Evolutionary conservation across 2,797 vertebrate species (phyloP), one percentile per base, ranked within the genome.

Genomic region (Halcyon chelicuti): DNA sequence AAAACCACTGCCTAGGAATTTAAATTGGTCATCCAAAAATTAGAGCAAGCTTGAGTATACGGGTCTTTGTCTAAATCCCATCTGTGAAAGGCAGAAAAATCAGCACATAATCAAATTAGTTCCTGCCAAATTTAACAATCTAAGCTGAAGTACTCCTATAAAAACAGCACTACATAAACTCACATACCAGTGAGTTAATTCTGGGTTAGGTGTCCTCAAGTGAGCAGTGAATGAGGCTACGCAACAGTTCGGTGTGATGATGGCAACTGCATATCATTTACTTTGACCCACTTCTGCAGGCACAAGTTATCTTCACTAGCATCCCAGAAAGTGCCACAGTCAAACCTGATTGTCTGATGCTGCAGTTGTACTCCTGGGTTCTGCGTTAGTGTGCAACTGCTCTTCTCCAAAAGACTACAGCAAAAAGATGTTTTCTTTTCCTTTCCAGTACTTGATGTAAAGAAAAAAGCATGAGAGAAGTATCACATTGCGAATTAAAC

Each of bases 401-500:
- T 44, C 76, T 42, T 35, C 47, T 62, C 40, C 60, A 52, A 13
- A 65, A 68, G 9, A 7, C 40, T 51, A 65, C 31, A 79, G 37
- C n/a, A 29, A 44, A 73, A 46, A 51, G 5, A 17, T 9, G 8
- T 12, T 18, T 5, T 17, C 11, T 61, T 65, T 55, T 35, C 15
- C 35, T 54, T 55, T 28, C 33, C 49, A 37, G 20, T 25, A 28
- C 12, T 1, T 17, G 21, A 47, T 14, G n/a, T 7, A 20, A 51
- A 61, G 40, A 44, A 95, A 81, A 29, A 3, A 7, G 16, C 12
- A 26, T 6, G 12, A 1, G 1, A 58, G 26, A 19, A 57, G 12
- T 5, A 51, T 44, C 61, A 25, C 0, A 0, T 2, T 70, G 15
- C 3, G 79, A 29, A 67, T 26, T 8, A 54, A 62, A 6, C 8